Conservation (phyloP, 2,113 vertebrate species). For the Telmatochromis brichardi region DNA sequence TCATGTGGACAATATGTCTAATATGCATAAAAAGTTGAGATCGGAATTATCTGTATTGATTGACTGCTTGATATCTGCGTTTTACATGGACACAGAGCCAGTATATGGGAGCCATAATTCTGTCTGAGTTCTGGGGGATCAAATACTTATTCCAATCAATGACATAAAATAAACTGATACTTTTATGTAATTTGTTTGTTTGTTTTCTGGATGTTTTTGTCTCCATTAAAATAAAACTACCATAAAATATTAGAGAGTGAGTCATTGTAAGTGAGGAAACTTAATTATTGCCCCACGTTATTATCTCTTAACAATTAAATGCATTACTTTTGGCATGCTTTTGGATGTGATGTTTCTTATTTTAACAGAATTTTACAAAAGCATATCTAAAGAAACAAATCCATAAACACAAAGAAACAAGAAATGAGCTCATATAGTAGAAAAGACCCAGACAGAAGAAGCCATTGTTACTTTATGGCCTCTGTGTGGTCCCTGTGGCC, state of each 20-base stretch:
- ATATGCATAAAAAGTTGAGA: background rate
- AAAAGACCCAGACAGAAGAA: background rate
- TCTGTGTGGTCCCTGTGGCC: background rate
- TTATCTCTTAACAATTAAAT: background rate
- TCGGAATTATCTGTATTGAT: background rate
- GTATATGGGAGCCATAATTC: background rate
- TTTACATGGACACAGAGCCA: background rate
- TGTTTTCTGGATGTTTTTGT: background rate
- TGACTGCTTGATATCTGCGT: background rate
- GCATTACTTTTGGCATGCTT: background rate
- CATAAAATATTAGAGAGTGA: fast-evolving
- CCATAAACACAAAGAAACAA: background rate
- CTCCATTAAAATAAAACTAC: background rate
- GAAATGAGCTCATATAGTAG: background rate
- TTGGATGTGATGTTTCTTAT: background rate
- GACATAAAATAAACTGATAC: background rate
- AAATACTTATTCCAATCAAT: background rate
- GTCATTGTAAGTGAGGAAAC: background rate
- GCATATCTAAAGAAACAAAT: background rate
- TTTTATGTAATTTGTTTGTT: background rate
- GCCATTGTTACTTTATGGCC: background rate
- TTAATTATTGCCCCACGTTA: background rate
- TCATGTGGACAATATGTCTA: background rate
- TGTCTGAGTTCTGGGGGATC: background rate
- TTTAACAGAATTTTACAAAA: background rate